Conservation (phyloP, 2,888 invertebrate species). For the Andricus curvator region DNA sequence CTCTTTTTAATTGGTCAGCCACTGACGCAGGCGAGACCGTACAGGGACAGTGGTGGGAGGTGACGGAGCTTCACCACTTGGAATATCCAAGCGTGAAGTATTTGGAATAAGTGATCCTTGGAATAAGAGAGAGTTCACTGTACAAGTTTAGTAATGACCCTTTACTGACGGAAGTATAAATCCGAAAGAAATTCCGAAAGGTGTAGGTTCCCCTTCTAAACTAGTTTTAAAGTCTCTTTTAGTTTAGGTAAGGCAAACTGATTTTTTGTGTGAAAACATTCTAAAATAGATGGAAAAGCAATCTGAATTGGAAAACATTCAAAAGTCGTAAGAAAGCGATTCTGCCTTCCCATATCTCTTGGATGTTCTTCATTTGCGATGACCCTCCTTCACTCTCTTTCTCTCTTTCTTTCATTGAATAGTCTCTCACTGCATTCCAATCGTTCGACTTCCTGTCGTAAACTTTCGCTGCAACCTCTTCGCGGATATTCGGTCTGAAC, state of each 20-base stretch:
- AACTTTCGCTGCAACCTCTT: constrained; percentile 52
- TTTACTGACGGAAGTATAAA: no score
- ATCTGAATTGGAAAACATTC: constrained; percentile 7
- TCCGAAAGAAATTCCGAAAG: no score
- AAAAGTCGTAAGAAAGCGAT: constrained; percentile 1
- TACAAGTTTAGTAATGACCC: no score
- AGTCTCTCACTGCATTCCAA: constrained; percentile 55
- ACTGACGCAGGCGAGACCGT: no score
- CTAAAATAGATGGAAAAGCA: constrained; percentile 7
- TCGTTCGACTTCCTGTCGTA: constrained; percentile 55
- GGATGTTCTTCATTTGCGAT: constrained; percentile 3
- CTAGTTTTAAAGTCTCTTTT: not conserved
- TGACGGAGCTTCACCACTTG: no score
- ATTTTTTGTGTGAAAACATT: not conserved
- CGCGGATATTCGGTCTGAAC: constrained; percentile 56
- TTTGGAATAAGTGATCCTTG: no score
- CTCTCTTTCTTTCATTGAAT: constrained; percentile 51
- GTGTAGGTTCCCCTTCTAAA: not conserved
- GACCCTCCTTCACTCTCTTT: constrained; percentile 40
- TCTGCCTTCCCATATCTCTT: constrained; percentile 1
- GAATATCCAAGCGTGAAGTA: no score
- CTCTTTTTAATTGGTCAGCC: no score
- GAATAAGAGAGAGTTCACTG: no score
- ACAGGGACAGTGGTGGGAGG: no score
- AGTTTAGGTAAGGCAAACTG: not conserved